Percentiles rank a stretch among this genome's conserved stretches.
These are phyloP conservation scores for Ericerus pela DNA, from an alignment of 1,140 invertebrate species.

Conservation along the genomic window DNA sequence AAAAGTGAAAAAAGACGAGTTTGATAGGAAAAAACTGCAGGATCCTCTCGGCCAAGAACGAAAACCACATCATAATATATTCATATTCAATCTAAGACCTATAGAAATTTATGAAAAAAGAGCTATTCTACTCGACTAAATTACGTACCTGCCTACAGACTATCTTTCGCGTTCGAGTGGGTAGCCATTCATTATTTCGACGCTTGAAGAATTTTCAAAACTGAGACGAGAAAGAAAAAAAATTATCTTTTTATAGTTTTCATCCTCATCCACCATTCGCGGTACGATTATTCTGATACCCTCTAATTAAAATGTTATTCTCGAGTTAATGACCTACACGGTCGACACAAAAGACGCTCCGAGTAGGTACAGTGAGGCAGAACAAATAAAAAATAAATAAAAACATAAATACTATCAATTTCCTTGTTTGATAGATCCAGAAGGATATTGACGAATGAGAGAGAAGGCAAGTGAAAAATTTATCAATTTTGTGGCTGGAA, in stretches of 20 bases:
- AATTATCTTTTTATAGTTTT: neutral
- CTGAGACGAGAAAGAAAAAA: neutral
- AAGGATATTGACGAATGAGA: no score
- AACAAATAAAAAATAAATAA: no score
- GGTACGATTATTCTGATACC: no score
- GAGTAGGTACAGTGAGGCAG: no score
- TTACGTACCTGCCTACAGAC: neutral
- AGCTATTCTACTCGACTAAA: neutral
- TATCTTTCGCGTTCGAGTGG: neutral
- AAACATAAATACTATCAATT: no score
- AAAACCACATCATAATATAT: constrained; percentile 2
- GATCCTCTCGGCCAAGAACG: constrained; percentile 5
- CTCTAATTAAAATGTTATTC: neutral
- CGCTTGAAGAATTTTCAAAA: neutral
- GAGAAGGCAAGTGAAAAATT: no score
- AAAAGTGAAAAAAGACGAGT: no score
- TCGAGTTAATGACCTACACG: neutral
- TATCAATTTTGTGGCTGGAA: no score
- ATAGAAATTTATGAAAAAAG: neutral
- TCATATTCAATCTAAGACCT: constrained; percentile 6
- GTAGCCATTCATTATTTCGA: neutral
- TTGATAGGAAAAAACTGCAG: no score
- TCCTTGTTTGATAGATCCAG: no score
- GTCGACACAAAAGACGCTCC: no score
- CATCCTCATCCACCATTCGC: no score